Evolutionary conservation across 2,113 vertebrate species (phyloP).

Genomic region (Agapornis roseicollis): DNA sequence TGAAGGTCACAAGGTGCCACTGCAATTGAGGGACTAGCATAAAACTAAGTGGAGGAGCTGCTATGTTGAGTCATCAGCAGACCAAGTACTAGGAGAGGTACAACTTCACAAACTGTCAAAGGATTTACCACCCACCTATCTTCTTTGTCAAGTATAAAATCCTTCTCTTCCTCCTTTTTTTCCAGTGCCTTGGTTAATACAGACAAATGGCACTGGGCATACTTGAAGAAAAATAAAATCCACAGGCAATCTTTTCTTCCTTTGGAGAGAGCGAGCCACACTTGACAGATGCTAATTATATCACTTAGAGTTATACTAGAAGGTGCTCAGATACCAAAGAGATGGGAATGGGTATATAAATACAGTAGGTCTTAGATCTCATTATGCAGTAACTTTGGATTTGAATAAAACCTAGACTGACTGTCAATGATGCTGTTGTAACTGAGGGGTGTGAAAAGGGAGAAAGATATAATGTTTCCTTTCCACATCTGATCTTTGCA

Average conservation of each 20-base stretch:
- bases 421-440: background rate
- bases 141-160: background rate
- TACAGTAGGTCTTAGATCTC: background rate
- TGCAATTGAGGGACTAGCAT: background rate
- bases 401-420: slow-evolving; percentile 20
- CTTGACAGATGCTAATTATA: background rate
- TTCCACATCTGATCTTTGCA: background rate
- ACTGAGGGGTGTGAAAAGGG: background rate
- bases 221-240: background rate
- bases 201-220: background rate
- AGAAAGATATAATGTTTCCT: background rate
- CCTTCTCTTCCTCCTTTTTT: accelerated
- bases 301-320: background rate
- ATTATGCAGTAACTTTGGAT: background rate
- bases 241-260: background rate
- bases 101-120: background rate
- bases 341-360: background rate
- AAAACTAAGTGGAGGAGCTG: background rate
- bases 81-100: background rate
- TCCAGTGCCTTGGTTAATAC: background rate
- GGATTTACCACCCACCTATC: background rate
- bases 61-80: background rate
- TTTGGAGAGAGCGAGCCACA: background rate
- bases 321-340: background rate
- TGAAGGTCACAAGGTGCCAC: background rate